These are phyloP conservation scores for Sebastes steindachneri DNA, from an alignment of 2,797 vertebrate species.

Conservation along the genomic window DNA sequence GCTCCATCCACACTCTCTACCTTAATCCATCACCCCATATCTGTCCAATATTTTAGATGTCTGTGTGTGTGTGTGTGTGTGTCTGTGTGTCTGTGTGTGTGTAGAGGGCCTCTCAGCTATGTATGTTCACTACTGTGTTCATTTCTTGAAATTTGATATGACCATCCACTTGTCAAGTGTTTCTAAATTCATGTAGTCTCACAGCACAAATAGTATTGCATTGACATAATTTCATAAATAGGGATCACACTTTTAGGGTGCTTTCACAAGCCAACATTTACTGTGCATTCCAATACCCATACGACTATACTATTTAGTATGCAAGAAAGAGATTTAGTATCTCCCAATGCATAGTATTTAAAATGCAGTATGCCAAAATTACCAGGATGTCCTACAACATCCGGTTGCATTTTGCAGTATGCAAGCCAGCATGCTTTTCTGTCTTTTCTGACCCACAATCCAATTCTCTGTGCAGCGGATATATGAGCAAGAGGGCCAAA, in stretches of 20 bases:
- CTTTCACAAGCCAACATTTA: not conserved
- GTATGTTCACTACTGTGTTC: constrained; percentile 6
- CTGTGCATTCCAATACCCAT: no score
- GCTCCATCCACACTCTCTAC: constrained; percentile 34
- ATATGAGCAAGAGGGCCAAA: no score
- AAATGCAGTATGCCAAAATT: no score
- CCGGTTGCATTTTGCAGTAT: no score
- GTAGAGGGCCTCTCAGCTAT: not conserved
- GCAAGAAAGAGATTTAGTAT: no score
- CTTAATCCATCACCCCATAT: constrained; percentile 57
- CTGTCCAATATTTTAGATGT: constrained; percentile 32
- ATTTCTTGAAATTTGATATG: not conserved
- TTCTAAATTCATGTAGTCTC: not conserved
- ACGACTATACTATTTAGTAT: no score
- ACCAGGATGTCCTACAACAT: no score
- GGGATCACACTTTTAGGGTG: not conserved
- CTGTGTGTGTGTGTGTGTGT: not conserved
- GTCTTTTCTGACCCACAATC: no score
- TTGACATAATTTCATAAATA: not conserved
- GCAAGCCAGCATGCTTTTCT: no score
- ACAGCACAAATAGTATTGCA: not conserved
- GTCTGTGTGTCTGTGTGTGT: not conserved
- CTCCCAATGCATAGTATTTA: no score
- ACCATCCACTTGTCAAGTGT: not conserved
- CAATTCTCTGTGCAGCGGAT: no score